phyloP scores from a whole-genome alignment of 1,140 invertebrate species.

The Paraescarpia echinospica region DNA sequence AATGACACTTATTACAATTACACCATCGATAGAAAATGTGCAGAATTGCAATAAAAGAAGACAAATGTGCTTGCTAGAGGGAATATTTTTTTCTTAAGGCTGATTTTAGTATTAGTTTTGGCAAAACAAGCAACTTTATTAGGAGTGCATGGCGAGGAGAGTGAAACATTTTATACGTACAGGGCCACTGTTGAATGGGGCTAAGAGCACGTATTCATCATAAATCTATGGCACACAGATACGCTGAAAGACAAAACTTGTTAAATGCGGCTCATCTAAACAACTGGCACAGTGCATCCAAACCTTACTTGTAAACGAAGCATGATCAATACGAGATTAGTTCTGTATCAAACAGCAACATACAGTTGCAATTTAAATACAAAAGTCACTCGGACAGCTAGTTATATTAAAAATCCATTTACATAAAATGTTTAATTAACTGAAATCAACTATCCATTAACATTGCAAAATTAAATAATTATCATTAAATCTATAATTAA shows the following conservation, averaged over 20 bases:
- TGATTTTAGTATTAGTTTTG: not conserved
- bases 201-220: not conserved
- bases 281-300: not conserved
- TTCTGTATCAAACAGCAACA: not conserved
- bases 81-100: not conserved
- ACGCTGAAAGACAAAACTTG: not conserved
- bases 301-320: not conserved
- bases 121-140: slow-evolving; percentile 6
- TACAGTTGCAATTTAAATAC: not conserved
- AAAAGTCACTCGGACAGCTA: not conserved
- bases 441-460: not conserved
- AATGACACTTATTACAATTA: not conserved
- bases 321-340: not conserved
- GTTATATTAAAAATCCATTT: not conserved
- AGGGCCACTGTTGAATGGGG: not conserved
- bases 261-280: not conserved
- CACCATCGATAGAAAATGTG: not conserved
- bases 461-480: not conserved
- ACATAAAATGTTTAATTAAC: not conserved
- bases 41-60: not conserved
- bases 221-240: not conserved
- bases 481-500: not conserved
- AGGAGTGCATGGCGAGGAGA: not conserved
- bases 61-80: not conserved
- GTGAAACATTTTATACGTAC: not conserved